Evolutionary conservation across 2,113 vertebrate genomes (phyloP).

Genomic region (Urocitellus parryii): DNA sequence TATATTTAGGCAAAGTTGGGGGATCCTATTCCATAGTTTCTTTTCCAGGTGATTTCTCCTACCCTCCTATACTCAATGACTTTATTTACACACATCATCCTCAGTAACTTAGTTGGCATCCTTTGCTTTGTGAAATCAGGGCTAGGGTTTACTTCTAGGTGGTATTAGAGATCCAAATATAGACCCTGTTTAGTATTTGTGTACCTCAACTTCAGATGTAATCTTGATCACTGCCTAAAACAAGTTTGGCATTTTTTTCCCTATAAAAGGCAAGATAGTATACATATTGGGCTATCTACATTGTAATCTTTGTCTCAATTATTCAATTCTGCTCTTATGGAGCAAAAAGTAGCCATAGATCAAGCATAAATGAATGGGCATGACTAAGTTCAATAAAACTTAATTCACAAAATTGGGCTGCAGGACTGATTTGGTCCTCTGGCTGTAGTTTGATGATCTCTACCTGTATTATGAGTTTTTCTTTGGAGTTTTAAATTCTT

Average conservation of each 20-base stretch:
- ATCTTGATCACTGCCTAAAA: slow-evolving; percentile 14
- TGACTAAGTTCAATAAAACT: background rate
- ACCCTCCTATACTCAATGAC: background rate
- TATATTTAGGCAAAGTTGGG: slow-evolving; percentile 39
- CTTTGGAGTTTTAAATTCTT: slow-evolving; percentile 31
- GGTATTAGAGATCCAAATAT: background rate
- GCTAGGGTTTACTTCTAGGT: background rate
- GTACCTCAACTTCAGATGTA: background rate
- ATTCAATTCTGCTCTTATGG: background rate
- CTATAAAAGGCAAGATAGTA: slow-evolving; percentile 4
- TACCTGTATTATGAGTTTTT: background rate
- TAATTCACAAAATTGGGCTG: slow-evolving; percentile 21
- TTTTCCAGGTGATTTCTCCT: slow-evolving; percentile 38
- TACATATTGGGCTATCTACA: background rate
- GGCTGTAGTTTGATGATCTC: background rate
- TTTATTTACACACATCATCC: slow-evolving; percentile 29
- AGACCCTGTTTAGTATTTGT: background rate
- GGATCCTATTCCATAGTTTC: slow-evolving; percentile 17
- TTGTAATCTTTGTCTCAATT: slow-evolving; percentile 23
- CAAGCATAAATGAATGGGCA: background rate
- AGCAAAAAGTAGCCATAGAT: slow-evolving; percentile 12
- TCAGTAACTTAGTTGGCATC: slow-evolving; percentile 21
- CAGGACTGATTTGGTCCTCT: background rate
- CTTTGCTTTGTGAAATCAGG: slow-evolving; percentile 34
- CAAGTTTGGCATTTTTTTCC: background rate